Percentiles rank a stretch among this genome's conserved stretches.
Evolutionary conservation across 1,140 invertebrate genomes (phyloP).

Genomic region (Pachypsylla venusta): DNA sequence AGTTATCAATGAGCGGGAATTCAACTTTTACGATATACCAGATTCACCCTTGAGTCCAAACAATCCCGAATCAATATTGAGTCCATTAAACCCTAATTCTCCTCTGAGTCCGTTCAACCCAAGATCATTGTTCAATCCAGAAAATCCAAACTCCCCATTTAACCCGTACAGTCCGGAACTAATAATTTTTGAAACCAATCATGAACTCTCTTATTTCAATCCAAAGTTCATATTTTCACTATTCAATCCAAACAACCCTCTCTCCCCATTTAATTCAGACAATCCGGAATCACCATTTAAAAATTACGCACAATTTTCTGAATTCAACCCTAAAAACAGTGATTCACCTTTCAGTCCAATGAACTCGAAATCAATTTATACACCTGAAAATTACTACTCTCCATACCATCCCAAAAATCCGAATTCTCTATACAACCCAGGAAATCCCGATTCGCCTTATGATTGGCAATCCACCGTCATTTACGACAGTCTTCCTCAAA

Average conservation of each 20-base stretch:
- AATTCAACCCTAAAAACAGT: not conserved
- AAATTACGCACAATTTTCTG: not conserved
- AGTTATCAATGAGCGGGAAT: not conserved
- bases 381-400: not conserved
- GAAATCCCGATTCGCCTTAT: slow-evolving; percentile 1
- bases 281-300: not conserved
- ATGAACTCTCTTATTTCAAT: not conserved
- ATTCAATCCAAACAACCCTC: not conserved
- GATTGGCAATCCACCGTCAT: not conserved
- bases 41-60: not conserved
- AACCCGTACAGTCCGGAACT: not conserved
- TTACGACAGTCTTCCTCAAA: not conserved
- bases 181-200: not conserved
- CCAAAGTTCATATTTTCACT: not conserved
- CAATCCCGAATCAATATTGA: not conserved
- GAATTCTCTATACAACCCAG: not conserved
- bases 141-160: not conserved
- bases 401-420: not conserved
- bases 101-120: not conserved
- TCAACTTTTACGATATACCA: not conserved
- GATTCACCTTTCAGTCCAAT: not conserved
- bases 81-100: not conserved
- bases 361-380: not conserved
- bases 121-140: not conserved
- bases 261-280: not conserved